Percentiles rank a stretch among this genome's conserved stretches.
Conservation (phyloP, 53 echinoderm and acorn worm species). For the Glandiceps talaboti region DNA sequence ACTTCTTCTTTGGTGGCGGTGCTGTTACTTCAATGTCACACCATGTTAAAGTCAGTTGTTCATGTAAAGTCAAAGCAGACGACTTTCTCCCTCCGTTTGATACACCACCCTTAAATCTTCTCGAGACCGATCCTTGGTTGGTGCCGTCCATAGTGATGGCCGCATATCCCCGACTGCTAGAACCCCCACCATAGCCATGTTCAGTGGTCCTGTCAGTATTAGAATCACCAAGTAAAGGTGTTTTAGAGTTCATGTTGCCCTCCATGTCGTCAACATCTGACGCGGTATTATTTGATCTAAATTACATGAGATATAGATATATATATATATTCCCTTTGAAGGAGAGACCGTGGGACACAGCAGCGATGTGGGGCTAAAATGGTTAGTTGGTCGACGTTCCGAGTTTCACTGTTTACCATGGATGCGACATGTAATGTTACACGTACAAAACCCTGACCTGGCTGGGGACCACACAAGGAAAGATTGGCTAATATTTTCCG, state of each 20-base stretch:
- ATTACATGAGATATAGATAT: not conserved
- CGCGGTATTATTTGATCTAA: not conserved
- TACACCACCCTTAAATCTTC: not conserved
- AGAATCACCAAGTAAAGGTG: not conserved
- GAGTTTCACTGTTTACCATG: too few species aligned
- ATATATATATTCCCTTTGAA: not conserved
- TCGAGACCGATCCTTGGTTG: not conserved
- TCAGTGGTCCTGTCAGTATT: too few species aligned
- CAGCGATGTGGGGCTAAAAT: too few species aligned
- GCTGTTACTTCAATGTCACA: not conserved
- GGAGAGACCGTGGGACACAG: too few species aligned
- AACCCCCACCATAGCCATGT: too few species aligned
- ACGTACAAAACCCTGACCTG: too few species aligned
- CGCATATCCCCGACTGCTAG: not conserved
- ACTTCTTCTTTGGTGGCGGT: not conserved
- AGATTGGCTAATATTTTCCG: too few species aligned
- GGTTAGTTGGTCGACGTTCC: too few species aligned
- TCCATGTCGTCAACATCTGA: not conserved
- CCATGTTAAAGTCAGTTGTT: not conserved
- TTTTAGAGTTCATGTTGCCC: not conserved
- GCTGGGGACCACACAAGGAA: too few species aligned
- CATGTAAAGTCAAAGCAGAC: not conserved
- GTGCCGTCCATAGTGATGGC: not conserved
- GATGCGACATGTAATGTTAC: too few species aligned
- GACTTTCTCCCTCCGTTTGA: not conserved